Evolutionary conservation across 1,140 invertebrate genomes (phyloP).

Genomic region (Apis cerana): DNA sequence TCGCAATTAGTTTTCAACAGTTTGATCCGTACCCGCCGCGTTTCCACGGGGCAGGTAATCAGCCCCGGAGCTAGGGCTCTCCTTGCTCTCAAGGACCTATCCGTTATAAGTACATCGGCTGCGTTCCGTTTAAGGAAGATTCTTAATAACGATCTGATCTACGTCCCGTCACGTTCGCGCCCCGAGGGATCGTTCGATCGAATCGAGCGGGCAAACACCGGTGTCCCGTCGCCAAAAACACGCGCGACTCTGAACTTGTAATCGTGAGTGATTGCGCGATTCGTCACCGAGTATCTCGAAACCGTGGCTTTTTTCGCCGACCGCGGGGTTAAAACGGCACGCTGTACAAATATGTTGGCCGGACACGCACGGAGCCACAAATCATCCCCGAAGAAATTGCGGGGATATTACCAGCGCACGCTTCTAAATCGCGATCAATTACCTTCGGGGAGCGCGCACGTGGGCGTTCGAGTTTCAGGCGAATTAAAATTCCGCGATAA

Average conservation of each 20-base stretch:
- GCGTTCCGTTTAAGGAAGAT: constrained; percentile 63
- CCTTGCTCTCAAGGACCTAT: constrained; percentile 49
- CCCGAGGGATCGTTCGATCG: constrained; percentile 52
- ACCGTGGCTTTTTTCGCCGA: not conserved
- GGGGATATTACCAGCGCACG: constrained; percentile 24
- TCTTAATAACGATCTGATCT: constrained; percentile 56
- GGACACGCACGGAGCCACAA: not conserved
- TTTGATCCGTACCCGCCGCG: constrained; percentile 51
- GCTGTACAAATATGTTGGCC: constrained; percentile 1
- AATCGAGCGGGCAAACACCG: constrained; percentile 10
- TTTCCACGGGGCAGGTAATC: constrained; percentile 62
- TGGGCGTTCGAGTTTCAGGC: constrained; percentile 16
- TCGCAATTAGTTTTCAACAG: constrained; percentile 64
- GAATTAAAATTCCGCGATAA: constrained; percentile 42
- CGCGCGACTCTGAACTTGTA: constrained; percentile 25
- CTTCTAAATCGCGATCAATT: constrained; percentile 51
- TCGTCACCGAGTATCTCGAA: too few relatives aligned
- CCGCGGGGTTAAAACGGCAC: not conserved
- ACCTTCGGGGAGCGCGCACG: not conserved
- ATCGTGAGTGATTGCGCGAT: not conserved
- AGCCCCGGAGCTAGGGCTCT: constrained; percentile 58
- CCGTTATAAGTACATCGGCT: constrained; percentile 45
- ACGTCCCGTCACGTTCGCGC: constrained; percentile 46
- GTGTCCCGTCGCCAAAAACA: not conserved
- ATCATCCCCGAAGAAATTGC: constrained; percentile 29